Evolutionary conservation across 2,888 invertebrate genomes (phyloP).

Genomic region (Pheosia tremula): DNA sequence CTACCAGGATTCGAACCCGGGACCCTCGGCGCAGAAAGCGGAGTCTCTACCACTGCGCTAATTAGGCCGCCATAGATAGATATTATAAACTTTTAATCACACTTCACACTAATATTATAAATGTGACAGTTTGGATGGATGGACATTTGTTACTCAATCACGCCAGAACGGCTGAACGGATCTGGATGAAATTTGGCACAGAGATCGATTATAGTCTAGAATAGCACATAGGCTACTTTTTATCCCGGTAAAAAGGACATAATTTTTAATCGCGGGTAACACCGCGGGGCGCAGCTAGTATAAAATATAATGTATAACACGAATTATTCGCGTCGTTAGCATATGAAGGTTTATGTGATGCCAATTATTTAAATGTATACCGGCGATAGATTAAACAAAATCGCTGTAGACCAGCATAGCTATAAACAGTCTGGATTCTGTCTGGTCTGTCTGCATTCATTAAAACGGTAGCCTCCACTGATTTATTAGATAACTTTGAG

Average conservation of each 20-base stretch:
- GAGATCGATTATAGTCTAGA: too few relatives aligned
- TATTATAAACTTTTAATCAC: too few relatives aligned
- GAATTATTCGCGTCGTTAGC: neutral
- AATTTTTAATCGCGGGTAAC: too few relatives aligned
- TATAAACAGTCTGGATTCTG: conserved; percentile 21
- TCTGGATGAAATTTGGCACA: too few relatives aligned
- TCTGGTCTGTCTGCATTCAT: conserved; percentile 15
- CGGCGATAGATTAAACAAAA: conserved; percentile 24
- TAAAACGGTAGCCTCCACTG: conserved; percentile 18
- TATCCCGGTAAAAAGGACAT: too few relatives aligned
- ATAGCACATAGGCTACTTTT: neutral
- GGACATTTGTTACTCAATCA: neutral
- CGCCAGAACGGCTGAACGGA: too few relatives aligned
- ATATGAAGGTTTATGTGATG: neutral
- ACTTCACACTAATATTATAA: neutral
- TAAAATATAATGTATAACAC: neutral
- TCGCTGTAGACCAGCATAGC: conserved; percentile 7
- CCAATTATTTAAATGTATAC: conserved; percentile 13
- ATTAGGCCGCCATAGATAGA: too few relatives aligned
- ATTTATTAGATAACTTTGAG: neutral
- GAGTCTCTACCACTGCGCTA: too few relatives aligned
- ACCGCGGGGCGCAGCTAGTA: too few relatives aligned
- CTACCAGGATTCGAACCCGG: too few relatives aligned
- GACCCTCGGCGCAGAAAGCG: too few relatives aligned
- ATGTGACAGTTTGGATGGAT: neutral